phyloP scores from a whole-genome alignment of 2,797 vertebrate species.

The Poecilia wingei region DNA sequence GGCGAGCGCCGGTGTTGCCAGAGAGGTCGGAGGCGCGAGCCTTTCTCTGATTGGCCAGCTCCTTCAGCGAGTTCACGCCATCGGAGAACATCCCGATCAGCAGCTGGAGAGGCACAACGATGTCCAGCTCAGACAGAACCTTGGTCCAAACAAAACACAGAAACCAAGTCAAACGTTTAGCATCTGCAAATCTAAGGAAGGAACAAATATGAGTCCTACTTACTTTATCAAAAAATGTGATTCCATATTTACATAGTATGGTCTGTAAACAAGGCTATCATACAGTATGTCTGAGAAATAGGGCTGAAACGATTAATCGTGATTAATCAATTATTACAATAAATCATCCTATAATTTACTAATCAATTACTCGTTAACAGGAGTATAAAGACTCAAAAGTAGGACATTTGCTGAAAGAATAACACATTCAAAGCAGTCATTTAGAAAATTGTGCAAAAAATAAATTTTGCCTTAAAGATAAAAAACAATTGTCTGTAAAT shows the following conservation, averaged over 20 bases:
- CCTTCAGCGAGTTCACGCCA: conserved; percentile 98
- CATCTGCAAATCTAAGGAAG: neutral
- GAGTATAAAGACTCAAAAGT: too few relatives aligned
- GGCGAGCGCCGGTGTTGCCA: conserved; percentile 87
- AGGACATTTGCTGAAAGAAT: too few relatives aligned
- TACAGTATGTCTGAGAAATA: neutral
- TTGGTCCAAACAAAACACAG: conserved; percentile 55
- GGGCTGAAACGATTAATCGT: too few relatives aligned
- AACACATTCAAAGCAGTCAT: too few relatives aligned
- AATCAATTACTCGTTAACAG: too few relatives aligned
- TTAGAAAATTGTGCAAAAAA: too few relatives aligned
- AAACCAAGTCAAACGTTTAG: neutral
- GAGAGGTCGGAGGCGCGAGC: conserved; percentile 86
- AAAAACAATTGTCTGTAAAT: too few relatives aligned
- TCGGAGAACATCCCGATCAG: conserved; percentile 99
- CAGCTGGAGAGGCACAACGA: conserved; percentile 95
- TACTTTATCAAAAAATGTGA: neutral
- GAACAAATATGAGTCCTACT: neutral
- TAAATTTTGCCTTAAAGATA: too few relatives aligned
- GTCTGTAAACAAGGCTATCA: neutral
- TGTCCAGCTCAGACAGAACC: conserved; percentile 98
- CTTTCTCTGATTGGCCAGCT: conserved; percentile 96
- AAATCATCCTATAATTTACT: too few relatives aligned
- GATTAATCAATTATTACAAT: too few relatives aligned
- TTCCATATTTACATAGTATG: neutral